A percentile compares a stretch with the other conserved stretches of the same genome.
Conservation (phyloP, 37 sponge, comb jelly and placozoan genomes). For the Halichondria panicea region DNA sequence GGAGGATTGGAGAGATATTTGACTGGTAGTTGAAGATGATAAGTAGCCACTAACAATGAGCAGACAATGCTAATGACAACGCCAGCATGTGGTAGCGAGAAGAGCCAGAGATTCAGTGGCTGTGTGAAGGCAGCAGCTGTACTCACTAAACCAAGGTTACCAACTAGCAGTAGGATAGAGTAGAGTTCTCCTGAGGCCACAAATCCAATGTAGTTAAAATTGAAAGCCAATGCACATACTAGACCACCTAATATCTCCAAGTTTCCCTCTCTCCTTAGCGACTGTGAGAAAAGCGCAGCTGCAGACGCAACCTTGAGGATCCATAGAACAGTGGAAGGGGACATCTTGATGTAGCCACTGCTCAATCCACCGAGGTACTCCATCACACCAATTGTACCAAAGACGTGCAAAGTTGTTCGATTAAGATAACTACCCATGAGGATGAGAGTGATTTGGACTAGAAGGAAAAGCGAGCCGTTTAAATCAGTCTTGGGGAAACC, state of each 20-base stretch:
- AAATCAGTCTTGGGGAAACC: constrained; percentile 5
- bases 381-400: constrained; percentile 29
- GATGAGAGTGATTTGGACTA: constrained; percentile 18
- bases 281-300: constrained; percentile 30
- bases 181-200: constrained; percentile 13
- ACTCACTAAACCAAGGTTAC: constrained; percentile 32
- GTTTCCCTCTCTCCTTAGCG: constrained; percentile 11
- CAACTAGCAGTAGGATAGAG: constrained; percentile 9
- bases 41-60: constrained; percentile 9
- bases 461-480: constrained; percentile 13
- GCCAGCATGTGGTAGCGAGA: not conserved
- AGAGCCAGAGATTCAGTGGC: constrained; percentile 33
- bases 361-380: not conserved
- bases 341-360: not conserved
- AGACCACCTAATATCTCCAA: constrained; percentile 33
- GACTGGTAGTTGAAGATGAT: not conserved
- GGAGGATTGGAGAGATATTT: constrained; percentile 3
- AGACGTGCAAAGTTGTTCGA: constrained; percentile 45
- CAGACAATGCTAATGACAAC: constrained; percentile 10
- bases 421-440: constrained; percentile 34
- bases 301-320: constrained; percentile 34
- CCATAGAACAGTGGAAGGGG: constrained; percentile 16
- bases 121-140: not conserved
- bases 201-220: constrained; percentile 4
- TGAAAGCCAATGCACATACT: constrained; percentile 14